Percentiles rank a stretch among this genome's conserved stretches.
Conservation (phyloP, 2,888 invertebrate species). For the Psylliodes chrysocephalus region DNA sequence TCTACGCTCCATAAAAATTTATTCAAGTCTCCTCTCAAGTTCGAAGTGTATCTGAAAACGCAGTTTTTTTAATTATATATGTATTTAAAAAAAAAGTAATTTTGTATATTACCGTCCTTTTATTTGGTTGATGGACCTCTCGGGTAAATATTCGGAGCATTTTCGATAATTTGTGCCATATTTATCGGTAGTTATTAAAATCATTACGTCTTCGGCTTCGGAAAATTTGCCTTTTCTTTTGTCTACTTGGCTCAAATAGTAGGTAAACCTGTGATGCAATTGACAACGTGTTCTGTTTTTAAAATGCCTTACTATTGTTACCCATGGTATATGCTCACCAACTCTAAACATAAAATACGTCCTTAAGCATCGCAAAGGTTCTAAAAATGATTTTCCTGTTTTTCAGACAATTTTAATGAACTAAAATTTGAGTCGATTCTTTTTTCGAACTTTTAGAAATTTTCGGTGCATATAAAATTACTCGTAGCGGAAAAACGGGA, state of each 20-base stretch:
- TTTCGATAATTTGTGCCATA: conserved; percentile 71
- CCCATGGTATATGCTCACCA: conserved; percentile 80
- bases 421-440: no score
- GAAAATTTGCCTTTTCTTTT: conserved; percentile 72
- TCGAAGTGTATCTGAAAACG: conserved; percentile 35
- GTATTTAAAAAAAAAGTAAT: not conserved
- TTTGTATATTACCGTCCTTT: conserved; percentile 58
- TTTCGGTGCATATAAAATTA: no score
- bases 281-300: conserved; percentile 73
- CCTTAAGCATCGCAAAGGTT: no score
- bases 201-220: conserved; percentile 72
- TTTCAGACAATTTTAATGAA: no score
- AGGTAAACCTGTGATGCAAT: conserved; percentile 70
- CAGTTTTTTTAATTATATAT: not conserved
- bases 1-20: conserved; percentile 70
- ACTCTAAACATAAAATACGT: no score
- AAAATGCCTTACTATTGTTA: conserved; percentile 72
- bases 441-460: no score
- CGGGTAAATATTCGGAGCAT: conserved; percentile 69
- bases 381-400: no score
- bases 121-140: conserved; percentile 72
- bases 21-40: conserved; percentile 51
- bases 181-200: conserved; percentile 71
- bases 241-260: conserved; percentile 62
- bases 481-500: no score